Evolutionary conservation across 2,888 invertebrate genomes (phyloP), one percentile per base, ranked within the genome.

Genomic region (Melieria picta): DNA sequence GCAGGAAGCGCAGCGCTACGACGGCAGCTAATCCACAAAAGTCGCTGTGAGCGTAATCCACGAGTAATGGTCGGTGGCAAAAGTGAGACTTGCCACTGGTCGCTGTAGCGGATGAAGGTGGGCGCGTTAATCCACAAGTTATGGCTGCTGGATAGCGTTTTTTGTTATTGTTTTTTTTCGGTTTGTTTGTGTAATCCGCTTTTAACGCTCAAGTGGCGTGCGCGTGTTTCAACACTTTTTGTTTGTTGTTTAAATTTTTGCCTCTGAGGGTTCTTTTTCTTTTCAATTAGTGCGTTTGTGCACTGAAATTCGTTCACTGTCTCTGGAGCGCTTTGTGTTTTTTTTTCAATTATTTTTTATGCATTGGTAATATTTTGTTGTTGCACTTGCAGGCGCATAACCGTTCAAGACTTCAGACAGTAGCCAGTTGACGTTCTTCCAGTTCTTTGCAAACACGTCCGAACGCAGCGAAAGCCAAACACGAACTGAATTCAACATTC

Each of bases 401-500:
- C 52, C 30, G 30, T 30, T 30, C 30, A 30, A 63, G 66, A 47
- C 43, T 16, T 16, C 48, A 57, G 57, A 58, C 65, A 48, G 45
- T 55, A 42, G 57, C 56, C 30, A 30, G 30, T 30, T 30, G 30
- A 30, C 30, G 30, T 30, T 30, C 30, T 71, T 16, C 60, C 56
- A 57, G 60, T 61, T 68, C 10, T 77, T 79, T 78, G 81, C 81
- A 83, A 81, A 79, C 80, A 84, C 80, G 83, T 84, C 86, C 81
- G 72, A 81, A 82, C 82, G 80, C 78, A 79, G 78, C 78, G 83
- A 82, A 81, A 82, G 83, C 80, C 81, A 78, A 85, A 86, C 84
- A 86, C 85, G 82, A 85, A 86, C 86, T 86, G 82, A 84, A 78
- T 79, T 78, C 65, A 75, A 63, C 48, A 72, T 63, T 45, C 55